Evolutionary conservation across 1,140 invertebrate genomes (phyloP).

Genomic region (Oedothorax gibbosus): DNA sequence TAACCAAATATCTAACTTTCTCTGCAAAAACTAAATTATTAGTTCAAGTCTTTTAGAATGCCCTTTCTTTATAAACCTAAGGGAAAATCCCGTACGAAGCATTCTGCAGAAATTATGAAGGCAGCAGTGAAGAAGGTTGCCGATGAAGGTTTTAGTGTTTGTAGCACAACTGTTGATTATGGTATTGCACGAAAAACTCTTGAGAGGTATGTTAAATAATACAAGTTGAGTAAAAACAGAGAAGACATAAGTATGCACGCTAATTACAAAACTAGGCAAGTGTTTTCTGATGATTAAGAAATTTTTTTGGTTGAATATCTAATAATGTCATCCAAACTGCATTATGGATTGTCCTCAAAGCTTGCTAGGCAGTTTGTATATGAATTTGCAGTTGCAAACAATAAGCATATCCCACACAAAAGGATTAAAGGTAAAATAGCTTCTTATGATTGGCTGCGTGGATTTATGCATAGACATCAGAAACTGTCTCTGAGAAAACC

Average conservation of each 20-base stretch:
- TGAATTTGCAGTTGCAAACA: neutral
- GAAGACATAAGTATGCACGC: slow-evolving; percentile 5
- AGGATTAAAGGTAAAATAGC: slow-evolving; percentile 11
- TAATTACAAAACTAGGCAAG: slow-evolving; percentile 15
- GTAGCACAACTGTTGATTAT: neutral
- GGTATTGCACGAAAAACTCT: neutral
- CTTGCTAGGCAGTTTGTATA: neutral
- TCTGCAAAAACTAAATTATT: neutral
- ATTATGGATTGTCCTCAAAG: slow-evolving; percentile 6
- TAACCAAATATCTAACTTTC: neutral
- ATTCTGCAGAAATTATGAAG: neutral
- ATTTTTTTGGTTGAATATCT: neutral
- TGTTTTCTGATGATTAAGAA: slow-evolving; percentile 14
- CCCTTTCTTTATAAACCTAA: neutral
- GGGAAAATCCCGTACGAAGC: neutral
- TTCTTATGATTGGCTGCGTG: neutral
- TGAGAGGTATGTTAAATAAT: neutral
- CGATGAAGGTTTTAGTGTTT: neutral
- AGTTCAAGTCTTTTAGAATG: neutral
- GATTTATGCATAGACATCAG: neutral
- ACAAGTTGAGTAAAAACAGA: slow-evolving; percentile 1
- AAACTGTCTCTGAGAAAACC: neutral
- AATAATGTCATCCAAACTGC: slow-evolving; percentile 13
- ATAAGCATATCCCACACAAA: neutral
- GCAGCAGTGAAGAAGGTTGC: neutral